Percentiles rank a stretch among this genome's conserved stretches.
Evolutionary conservation across 2,888 invertebrate species (phyloP).

Genomic region (Mermis nigrescens): DNA sequence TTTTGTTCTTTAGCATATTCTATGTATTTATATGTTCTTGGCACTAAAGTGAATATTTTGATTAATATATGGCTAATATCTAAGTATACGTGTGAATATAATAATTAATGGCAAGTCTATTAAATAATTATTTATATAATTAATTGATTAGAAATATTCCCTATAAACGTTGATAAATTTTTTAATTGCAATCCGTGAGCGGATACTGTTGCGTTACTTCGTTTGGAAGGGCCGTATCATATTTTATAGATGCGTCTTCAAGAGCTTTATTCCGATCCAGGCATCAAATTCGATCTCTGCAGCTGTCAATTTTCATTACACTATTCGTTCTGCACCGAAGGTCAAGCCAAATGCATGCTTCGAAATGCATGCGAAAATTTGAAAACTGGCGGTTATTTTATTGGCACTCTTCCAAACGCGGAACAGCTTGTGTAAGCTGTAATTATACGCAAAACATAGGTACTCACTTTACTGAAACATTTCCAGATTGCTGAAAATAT

Average conservation of each 20-base stretch:
- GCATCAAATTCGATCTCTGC: slow-evolving; percentile 61
- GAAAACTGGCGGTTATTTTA: slow-evolving; percentile 72
- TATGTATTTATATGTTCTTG: no score
- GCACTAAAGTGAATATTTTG: no score
- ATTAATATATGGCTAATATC: no score
- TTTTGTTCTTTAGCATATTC: no score
- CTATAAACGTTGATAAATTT: no score
- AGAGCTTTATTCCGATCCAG: slow-evolving; percentile 39
- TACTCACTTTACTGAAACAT: neutral
- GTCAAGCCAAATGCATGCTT: slow-evolving; percentile 79
- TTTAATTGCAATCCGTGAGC: neutral
- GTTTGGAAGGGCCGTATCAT: neutral
- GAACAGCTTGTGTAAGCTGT: slow-evolving; percentile 55
- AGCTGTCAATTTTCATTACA: slow-evolving; percentile 97
- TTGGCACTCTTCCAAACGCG: slow-evolving; percentile 87
- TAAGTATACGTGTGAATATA: no score
- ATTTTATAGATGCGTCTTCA: slow-evolving; percentile 14
- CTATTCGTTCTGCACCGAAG: slow-evolving; percentile 65
- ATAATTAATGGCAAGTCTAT: no score
- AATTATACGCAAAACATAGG: neutral
- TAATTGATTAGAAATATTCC: no score
- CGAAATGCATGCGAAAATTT: slow-evolving; percentile 75
- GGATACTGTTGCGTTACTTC: no score
- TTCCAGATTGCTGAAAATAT: neutral
- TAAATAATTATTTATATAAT: no score